These are phyloP conservation scores for Pecten maximus DNA, from an alignment of 2,888 invertebrate genomes.

Conservation along the genomic window DNA sequence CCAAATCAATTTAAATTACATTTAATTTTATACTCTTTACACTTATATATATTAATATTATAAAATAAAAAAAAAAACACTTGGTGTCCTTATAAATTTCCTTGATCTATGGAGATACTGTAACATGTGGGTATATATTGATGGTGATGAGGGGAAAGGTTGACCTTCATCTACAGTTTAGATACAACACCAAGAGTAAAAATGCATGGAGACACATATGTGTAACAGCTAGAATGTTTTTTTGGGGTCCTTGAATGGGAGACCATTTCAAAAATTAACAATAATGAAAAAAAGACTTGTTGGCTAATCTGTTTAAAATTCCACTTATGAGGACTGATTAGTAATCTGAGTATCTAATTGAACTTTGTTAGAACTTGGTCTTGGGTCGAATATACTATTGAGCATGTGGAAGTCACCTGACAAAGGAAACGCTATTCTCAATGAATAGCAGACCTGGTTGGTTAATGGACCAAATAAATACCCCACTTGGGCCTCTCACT, in stretches of 20 bases:
- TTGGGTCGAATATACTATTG: not conserved
- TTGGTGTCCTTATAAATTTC: too few relatives aligned
- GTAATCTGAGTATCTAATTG: not conserved
- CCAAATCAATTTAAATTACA: too few relatives aligned
- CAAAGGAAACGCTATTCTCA: conserved; percentile 5
- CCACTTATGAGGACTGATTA: not conserved
- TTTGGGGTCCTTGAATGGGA: not conserved
- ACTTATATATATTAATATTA: too few relatives aligned
- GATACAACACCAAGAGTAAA: not conserved
- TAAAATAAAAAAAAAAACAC: too few relatives aligned
- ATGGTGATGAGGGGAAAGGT: not conserved
- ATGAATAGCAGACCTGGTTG: conserved; percentile 7
- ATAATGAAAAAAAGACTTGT: conserved; percentile 1
- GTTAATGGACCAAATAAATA: conserved; percentile 25
- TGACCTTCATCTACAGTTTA: not conserved
- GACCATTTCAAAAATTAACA: not conserved
- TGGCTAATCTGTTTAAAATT: not conserved
- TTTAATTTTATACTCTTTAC: too few relatives aligned
- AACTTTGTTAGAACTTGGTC: not conserved
- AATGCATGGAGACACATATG: not conserved
- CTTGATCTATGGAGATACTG: not conserved
- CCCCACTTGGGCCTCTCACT: conserved; percentile 16
- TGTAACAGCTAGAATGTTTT: not conserved
- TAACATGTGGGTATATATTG: not conserved
- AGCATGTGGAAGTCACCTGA: not conserved